Conservation (phyloP, 2,888 invertebrate species). For the Seladonia tumulorum region DNA sequence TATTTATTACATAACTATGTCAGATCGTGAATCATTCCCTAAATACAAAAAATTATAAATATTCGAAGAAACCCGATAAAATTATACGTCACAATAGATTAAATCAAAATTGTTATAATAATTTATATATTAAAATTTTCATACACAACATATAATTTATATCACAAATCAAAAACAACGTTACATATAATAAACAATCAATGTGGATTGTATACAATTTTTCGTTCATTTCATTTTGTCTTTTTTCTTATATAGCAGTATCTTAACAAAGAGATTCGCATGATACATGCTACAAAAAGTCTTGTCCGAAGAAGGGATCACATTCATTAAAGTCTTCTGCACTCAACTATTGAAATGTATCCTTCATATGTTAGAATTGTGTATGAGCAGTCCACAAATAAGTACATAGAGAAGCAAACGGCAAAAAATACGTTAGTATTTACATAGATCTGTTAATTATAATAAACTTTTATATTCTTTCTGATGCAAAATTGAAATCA, state of each 20-base stretch:
- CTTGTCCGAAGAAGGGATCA: background rate
- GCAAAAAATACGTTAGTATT: conserved; percentile 11
- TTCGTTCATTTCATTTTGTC: background rate
- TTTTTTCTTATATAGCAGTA: background rate
- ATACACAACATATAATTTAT: conserved; percentile 31
- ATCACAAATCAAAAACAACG: conserved; percentile 20
- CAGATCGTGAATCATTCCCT: background rate
- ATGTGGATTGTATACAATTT: conserved; percentile 32
- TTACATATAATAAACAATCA: conserved; percentile 28
- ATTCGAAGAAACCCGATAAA: background rate
- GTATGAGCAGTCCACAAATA: conserved; percentile 1
- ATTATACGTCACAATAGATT: background rate
- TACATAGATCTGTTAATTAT: conserved; percentile 17
- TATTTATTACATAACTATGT: conserved; percentile 12
- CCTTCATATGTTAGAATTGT: background rate
- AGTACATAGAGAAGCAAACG: conserved; percentile 18
- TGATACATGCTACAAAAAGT: background rate
- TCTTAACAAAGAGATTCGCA: background rate
- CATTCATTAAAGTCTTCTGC: conserved; percentile 9
- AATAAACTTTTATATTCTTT: conserved; percentile 31
- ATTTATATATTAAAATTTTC: conserved; percentile 8
- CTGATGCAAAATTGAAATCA: conserved; percentile 23
- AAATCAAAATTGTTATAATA: conserved; percentile 24
- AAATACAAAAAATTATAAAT: background rate
- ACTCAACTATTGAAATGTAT: background rate